Conservation (phyloP, 1,140 invertebrate genomes). For the Musca domestica region DNA sequence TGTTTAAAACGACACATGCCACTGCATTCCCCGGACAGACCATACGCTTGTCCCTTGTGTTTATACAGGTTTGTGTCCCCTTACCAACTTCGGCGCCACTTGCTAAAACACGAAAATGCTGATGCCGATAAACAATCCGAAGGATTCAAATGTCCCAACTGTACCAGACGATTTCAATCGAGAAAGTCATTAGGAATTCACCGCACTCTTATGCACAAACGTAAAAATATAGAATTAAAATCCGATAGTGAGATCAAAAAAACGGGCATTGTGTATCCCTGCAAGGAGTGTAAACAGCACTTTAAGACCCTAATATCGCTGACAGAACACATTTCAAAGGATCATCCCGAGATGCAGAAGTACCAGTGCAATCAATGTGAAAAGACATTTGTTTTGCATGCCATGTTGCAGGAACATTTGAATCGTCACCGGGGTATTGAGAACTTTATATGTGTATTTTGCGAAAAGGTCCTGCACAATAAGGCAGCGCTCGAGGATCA, state of each 20-base stretch:
- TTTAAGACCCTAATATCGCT: conserved; percentile 28
- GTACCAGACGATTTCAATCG: too few species aligned
- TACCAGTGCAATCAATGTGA: conserved; percentile 15
- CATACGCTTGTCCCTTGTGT: too few species aligned
- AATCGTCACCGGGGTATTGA: conserved; percentile 3
- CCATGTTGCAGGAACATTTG: conserved; percentile 15
- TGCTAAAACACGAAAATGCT: background rate
- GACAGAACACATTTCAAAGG: conserved; percentile 1
- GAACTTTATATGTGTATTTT: background rate
- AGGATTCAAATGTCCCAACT: too few species aligned
- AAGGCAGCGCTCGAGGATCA: conserved; percentile 54
- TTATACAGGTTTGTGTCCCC: too few species aligned
- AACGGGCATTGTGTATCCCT: too few species aligned
- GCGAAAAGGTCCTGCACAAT: background rate
- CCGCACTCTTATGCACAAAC: too few species aligned
- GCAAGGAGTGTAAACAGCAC: conserved; percentile 30
- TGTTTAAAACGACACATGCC: too few species aligned
- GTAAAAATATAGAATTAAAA: too few species aligned
- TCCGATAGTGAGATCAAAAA: too few species aligned
- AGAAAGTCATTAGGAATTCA: too few species aligned
- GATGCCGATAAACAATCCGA: background rate
- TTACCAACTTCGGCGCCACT: too few species aligned
- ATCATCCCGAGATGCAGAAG: conserved; percentile 2
- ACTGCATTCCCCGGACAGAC: too few species aligned
- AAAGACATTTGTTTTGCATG: conserved; percentile 7